Conservation (phyloP, 2,113 vertebrate species). For the Cynopterus brachyotis region DNA sequence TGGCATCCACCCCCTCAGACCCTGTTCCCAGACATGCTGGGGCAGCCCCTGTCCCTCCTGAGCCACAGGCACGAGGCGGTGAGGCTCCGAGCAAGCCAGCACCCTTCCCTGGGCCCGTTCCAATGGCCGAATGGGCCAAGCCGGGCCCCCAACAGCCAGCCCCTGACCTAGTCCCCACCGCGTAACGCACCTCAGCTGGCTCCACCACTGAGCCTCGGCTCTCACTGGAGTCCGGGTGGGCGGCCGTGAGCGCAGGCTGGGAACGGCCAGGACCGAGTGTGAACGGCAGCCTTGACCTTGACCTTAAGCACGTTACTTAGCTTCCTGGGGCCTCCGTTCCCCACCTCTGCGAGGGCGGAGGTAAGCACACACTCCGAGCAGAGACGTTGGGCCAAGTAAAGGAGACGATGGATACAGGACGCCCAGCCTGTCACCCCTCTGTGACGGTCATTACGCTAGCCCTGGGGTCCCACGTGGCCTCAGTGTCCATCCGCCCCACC, state of each 20-base stretch:
- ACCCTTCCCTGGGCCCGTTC: background rate
- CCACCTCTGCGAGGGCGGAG: background rate
- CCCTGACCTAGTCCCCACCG: too few species aligned
- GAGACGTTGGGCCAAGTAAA: background rate
- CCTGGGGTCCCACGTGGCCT: accelerated
- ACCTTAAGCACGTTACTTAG: background rate
- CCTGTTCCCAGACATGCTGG: background rate
- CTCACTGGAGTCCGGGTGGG: background rate
- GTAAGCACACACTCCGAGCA: accelerated
- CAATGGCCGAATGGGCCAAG: too few species aligned
- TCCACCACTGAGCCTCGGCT: background rate
- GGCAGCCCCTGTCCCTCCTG: background rate
- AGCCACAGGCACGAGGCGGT: background rate
- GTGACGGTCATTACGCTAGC: background rate
- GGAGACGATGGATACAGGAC: background rate
- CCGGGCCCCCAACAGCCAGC: background rate
- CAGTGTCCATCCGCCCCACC: background rate
- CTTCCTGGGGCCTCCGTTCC: background rate
- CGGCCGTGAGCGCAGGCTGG: background rate
- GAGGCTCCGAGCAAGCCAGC: background rate
- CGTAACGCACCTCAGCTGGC: too few species aligned
- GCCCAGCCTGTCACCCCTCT: background rate
- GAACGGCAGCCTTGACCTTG: background rate
- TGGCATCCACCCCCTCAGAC: background rate
- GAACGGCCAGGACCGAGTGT: too few species aligned